Base-by-base conservation (phyloP, 2,888 invertebrate species). In the Drosophila demipolita region DNA sequence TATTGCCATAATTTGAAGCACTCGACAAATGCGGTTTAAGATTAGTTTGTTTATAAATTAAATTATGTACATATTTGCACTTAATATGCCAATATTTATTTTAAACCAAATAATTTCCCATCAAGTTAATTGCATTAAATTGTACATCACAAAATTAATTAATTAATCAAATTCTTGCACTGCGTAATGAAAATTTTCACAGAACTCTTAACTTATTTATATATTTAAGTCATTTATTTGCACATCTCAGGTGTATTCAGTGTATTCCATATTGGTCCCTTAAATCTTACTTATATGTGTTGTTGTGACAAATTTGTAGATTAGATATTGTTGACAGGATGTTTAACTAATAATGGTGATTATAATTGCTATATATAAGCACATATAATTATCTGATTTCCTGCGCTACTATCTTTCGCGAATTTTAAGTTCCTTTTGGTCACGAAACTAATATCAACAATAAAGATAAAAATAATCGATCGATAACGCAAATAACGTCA, bases 381-480 rank as follows among this genome's bases (percentile, higher is more conserved):
- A 15, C 17, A 20, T 36, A 29, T 54, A 59, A 20, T 52, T 55
- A 33, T 55, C 45, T 60, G 15, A 68, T 69, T 74, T 74, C 62
- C 66, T 48, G 58, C 32, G 23, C 33, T 29, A 48, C 33, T 62
- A 50, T 42, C 29, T 49, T 26, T 49, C 32, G 4, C 17, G 35
- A 76, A 58, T 23, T 11, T 20, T 29, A 59, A 68, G 59, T 68
- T 78, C 74, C 74, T 59, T 45, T 35, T 59, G 38, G 5, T 35
- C 29, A 52, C 59, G 9, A 7, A 48, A 48, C 66, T 61, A 54
- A 62, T 76, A 73, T 68, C 61, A 57, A 38, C n/a, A 8, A 60
- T 62, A 66, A 66, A 62, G 75, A 75, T 79, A 79, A 75, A 69
- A 64, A n/a, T 70, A 69, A 79, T 69, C 70, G 59, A 6, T 12